Base-by-base conservation (phyloP, 2,888 invertebrate species). In the Drosophila peninsularis region DNA sequence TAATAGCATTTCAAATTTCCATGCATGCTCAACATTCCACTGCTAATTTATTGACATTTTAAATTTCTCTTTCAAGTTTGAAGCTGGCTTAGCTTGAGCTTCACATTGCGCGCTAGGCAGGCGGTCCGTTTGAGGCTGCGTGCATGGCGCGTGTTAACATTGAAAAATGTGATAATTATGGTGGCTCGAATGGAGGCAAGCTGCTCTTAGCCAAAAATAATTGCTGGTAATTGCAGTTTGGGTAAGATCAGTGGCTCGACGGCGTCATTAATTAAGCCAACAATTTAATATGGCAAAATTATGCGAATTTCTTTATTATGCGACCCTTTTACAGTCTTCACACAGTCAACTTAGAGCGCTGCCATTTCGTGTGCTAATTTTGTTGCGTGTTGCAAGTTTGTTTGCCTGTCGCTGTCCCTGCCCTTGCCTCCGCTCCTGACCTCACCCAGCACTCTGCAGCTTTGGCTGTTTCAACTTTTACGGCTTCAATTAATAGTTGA, bases 121-220 rank as follows among this genome's bases (percentile, higher is more conserved):
- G 58, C 57, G 66, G 62, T 45, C 53, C 45, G 27, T 62, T 63
- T 36, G 27, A 44, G 50, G 24, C 62, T 82, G 74, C 82, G 85
- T 83, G 82, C 34, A 34, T 6, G 32, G 62, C 13, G 42, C 42
- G 57, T 64, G 66, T 84, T 66, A 87, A 65, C 74, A 79, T 71
- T 60, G 71, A 74, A 47, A 66, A 74, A 82, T 84, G 85, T 84
- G 88, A 77, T 83, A 84, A 88, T 87, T 85, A 76, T 62, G 58
- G 53, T 57, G 66, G 58, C 58, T 55, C 30, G 45, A 53, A 47
- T 61, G 47, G 49, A 52, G 61, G 66, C 47, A 36, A 64, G 60
- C 47, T 64, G 53, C 55, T 50, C 36, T 80, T 73, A 67, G 58
- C 62, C 55, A n/a, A 79, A 47, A 73, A 79, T 77, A 82, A 82